phyloP scores from a whole-genome alignment of 2,888 invertebrate species.

The Acholoe squamosa region DNA sequence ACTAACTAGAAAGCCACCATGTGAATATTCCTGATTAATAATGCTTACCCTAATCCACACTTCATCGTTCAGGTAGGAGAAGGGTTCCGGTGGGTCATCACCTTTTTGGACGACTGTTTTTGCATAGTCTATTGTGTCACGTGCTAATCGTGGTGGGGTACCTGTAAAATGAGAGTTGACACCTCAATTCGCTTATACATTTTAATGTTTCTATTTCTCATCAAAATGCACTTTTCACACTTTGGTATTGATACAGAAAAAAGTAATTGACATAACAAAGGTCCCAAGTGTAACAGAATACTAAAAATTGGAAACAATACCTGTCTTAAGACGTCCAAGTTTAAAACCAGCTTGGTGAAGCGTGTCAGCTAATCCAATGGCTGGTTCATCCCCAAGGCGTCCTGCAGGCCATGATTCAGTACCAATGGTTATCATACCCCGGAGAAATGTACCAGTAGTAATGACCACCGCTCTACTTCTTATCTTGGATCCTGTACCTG shows the following conservation, averaged over 20 bases:
- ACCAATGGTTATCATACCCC: conserved; percentile 93
- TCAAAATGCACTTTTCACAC: too few species aligned
- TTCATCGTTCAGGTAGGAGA: conserved; percentile 90
- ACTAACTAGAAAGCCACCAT: too few species aligned
- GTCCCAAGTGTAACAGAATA: not conserved
- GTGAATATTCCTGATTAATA: not conserved
- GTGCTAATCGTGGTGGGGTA: conserved; percentile 91
- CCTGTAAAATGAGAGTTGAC: conserved; percentile 83
- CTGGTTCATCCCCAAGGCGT: conserved; percentile 90
- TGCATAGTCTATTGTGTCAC: conserved; percentile 88
- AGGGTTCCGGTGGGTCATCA: conserved; percentile 89
- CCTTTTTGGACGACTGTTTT: conserved; percentile 85
- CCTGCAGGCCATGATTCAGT: conserved; percentile 90
- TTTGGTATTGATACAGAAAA: too few species aligned
- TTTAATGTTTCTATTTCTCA: too few species aligned
- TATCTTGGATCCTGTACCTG: conserved; percentile 73
- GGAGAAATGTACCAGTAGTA: conserved; percentile 94
- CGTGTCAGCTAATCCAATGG: conserved; percentile 89
- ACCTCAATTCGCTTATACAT: too few species aligned
- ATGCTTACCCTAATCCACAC: conserved; percentile 89
- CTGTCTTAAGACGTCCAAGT: conserved; percentile 92
- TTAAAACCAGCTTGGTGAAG: conserved; percentile 88
- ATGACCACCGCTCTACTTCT: conserved; percentile 88
- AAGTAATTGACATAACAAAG: too few species aligned
- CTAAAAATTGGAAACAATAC: conserved; percentile 81